These are phyloP conservation scores for Gambelia wislizenii DNA, from an alignment of 2,797 vertebrate species.

Conservation along the genomic window DNA sequence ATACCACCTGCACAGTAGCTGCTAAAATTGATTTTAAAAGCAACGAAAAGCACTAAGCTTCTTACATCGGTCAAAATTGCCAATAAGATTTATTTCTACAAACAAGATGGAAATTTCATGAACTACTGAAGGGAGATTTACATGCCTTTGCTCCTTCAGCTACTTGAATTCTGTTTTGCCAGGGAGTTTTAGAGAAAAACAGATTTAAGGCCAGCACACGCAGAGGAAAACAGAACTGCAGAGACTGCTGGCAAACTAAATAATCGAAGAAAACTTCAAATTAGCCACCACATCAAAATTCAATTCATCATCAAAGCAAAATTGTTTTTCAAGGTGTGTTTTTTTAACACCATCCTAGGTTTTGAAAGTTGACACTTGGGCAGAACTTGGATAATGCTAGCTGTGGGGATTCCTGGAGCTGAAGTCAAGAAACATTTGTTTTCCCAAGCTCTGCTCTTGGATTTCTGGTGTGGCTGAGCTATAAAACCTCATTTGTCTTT, in stretches of 20 bases:
- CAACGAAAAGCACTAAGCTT: constrained; percentile 47
- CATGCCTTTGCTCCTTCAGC: constrained; percentile 29
- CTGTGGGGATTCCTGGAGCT: no score
- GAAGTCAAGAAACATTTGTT: no score
- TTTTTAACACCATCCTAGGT: no score
- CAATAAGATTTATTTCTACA: constrained; percentile 43
- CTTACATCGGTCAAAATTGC: constrained; percentile 46
- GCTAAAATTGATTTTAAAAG: constrained; percentile 55
- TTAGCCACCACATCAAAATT: neutral
- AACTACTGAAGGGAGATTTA: constrained; percentile 40
- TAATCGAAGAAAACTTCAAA: neutral
- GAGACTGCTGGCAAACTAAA: neutral
- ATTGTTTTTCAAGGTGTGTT: neutral
- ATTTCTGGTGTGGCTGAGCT: neutral
- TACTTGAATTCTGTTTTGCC: neutral
- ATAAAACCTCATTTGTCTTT: no score
- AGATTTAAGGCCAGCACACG: constrained; percentile 25
- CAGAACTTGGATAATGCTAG: no score
- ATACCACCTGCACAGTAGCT: constrained; percentile 36
- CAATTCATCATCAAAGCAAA: neutral
- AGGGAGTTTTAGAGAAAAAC: constrained; percentile 30
- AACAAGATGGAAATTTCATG: constrained; percentile 45
- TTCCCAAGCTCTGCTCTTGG: no score
- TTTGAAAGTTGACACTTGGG: no score
- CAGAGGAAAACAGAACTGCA: neutral